Conservation (phyloP, 1,140 invertebrate species). For the Macrocentrus cingulum region DNA sequence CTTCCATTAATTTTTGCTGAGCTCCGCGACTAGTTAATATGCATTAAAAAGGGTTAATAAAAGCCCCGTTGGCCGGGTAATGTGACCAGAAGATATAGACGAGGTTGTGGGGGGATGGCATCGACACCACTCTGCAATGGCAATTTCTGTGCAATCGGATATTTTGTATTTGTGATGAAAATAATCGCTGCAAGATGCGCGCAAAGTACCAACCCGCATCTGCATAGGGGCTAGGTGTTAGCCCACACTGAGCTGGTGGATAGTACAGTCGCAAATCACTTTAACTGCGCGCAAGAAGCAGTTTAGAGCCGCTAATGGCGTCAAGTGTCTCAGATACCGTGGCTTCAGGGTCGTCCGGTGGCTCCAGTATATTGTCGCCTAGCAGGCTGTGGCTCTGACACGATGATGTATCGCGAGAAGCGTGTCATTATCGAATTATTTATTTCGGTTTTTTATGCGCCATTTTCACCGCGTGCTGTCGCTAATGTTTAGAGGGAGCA, state of each 20-base stretch:
- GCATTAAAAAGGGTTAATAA: conserved; percentile 47
- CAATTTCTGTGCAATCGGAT: too few species aligned
- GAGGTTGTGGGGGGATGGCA: conserved; percentile 22
- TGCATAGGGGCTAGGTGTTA: not conserved
- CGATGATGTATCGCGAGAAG: conserved; percentile 5
- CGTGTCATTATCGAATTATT: not conserved
- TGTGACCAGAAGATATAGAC: too few species aligned
- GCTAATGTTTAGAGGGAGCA: too few species aligned
- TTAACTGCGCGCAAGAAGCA: conserved; percentile 54
- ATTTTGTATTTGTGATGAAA: too few species aligned
- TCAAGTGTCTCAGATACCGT: conserved; percentile 57
- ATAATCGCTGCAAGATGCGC: too few species aligned
- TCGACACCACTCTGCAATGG: conserved; percentile 5
- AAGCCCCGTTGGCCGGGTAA: conserved; percentile 38
- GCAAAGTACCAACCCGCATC: too few species aligned
- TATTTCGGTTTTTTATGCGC: not conserved
- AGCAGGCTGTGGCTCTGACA: not conserved
- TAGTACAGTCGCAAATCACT: conserved; percentile 56
- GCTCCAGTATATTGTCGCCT: conserved; percentile 4
- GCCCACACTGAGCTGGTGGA: not conserved
- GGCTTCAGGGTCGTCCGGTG: conserved; percentile 43
- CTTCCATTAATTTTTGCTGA: conserved; percentile 57
- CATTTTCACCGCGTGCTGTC: conserved; percentile 7
- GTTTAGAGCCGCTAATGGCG: conserved; percentile 58
- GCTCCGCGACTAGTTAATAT: conserved; percentile 55